A percentile compares a stretch with the other conserved stretches of the same genome.
These are phyloP conservation scores for Bolinopsis microptera DNA, from an alignment of 37 sponge, comb jelly and placozoan genomes.

Conservation along the genomic window DNA sequence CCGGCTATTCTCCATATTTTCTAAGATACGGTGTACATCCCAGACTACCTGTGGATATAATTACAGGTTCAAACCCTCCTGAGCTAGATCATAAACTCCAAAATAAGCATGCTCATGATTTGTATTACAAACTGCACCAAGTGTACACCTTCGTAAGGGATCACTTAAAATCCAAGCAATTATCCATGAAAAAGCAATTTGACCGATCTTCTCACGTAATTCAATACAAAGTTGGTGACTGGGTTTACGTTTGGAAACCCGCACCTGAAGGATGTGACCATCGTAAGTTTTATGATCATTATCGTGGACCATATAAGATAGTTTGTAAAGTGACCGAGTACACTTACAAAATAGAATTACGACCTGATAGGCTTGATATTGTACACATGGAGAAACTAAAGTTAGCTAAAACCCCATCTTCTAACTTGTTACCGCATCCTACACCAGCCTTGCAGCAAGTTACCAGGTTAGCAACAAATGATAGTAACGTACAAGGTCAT, in stretches of 20 bases:
- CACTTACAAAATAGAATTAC: neutral
- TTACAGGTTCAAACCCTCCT: neutral
- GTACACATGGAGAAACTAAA: neutral
- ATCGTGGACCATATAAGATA: neutral
- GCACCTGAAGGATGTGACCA: neutral
- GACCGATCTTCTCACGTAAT: neutral
- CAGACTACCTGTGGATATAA: neutral
- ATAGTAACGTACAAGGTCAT: neutral
- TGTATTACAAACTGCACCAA: neutral
- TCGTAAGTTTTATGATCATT: constrained; percentile 1
- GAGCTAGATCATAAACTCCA: neutral
- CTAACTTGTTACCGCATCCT: too few species aligned
- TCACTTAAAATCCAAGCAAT: neutral
- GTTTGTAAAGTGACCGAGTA: neutral
- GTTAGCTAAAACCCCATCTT: neutral
- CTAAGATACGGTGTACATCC: neutral
- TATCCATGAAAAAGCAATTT: neutral
- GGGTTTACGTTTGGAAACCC: constrained; percentile 34
- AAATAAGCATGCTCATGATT: neutral
- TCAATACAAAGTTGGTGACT: neutral
- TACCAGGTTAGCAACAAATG: too few species aligned
- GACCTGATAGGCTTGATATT: neutral
- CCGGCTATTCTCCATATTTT: neutral
- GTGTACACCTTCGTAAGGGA: neutral
- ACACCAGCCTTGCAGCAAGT: too few species aligned